Percentiles rank a stretch among this genome's conserved stretches.
Evolutionary conservation across 2,797 vertebrate genomes (phyloP).

Genomic region (Danio aesculapii): DNA sequence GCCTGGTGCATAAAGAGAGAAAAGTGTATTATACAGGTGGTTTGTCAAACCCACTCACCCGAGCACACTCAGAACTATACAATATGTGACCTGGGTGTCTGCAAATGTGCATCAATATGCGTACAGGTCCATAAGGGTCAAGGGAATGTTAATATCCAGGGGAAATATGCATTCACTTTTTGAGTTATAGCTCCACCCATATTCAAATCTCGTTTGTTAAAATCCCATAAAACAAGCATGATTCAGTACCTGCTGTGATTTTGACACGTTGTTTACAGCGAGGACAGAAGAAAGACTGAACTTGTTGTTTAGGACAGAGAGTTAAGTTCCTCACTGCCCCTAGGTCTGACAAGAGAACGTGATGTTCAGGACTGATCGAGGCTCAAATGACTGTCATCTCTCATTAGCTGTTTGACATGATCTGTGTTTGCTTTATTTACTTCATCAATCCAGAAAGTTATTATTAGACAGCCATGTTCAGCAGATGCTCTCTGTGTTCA

Average conservation of each 20-base stretch:
- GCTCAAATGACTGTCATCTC: slow-evolving; percentile 32
- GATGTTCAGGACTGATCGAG: background rate
- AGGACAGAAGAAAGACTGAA: background rate
- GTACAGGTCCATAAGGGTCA: no score
- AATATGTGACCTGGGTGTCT: no score
- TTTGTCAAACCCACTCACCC: no score
- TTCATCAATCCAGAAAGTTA: background rate
- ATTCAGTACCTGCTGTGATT: background rate
- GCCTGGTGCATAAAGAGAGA: no score
- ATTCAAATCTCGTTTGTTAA: background rate
- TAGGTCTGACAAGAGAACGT: background rate
- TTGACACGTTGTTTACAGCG: background rate
- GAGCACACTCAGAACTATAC: no score
- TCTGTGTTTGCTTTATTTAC: slow-evolving; percentile 28
- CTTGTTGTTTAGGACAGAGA: background rate
- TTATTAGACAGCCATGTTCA: slow-evolving; percentile 1
- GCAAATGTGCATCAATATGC: no score
- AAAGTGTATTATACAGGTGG: no score
- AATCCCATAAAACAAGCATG: background rate
- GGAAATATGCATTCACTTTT: no score
- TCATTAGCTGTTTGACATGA: slow-evolving; percentile 36
- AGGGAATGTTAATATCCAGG: no score
- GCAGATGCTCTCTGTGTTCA: slow-evolving; percentile 16
- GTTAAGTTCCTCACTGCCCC: background rate
- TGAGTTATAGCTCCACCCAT: background rate